A percentile compares a stretch with the other conserved stretches of the same genome.
phyloP scores from a whole-genome alignment of 2,113 vertebrate species.

The Tragelaphus imberbis region DNA sequence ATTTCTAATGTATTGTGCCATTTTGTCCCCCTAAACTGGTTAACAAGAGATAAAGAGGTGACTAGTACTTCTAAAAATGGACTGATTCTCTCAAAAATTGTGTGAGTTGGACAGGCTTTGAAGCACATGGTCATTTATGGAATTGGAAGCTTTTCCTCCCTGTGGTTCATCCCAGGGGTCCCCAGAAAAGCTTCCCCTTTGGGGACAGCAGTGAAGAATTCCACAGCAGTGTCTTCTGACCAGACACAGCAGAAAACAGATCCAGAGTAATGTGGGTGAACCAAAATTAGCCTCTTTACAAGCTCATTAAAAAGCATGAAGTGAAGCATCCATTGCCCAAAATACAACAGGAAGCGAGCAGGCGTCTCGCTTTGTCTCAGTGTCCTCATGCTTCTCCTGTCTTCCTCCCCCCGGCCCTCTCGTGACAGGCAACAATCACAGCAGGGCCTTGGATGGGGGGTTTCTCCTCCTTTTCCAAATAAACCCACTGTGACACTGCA shows the following conservation, averaged over 20 bases:
- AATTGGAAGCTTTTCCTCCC: constrained; percentile 32
- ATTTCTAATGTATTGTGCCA: background rate
- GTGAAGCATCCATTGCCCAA: constrained; percentile 19
- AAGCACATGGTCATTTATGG: constrained; percentile 50
- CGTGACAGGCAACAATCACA: background rate
- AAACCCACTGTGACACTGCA: background rate
- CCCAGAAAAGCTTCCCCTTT: background rate
- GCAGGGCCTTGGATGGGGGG: background rate
- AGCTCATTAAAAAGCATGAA: constrained; percentile 43
- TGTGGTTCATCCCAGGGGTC: background rate
- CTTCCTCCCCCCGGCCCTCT: background rate
- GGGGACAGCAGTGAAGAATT: constrained; percentile 64
- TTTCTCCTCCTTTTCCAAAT: background rate
- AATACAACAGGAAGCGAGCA: constrained; percentile 19
- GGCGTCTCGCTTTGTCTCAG: background rate
- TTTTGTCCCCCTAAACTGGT: background rate
- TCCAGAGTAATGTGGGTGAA: constrained; percentile 34
- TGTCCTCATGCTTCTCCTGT: background rate
- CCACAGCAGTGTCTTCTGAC: constrained; percentile 49
- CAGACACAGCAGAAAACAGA: constrained; percentile 47
- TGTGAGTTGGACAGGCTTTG: constrained; percentile 13
- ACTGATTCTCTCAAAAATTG: constrained; percentile 19
- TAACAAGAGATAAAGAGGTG: constrained; percentile 27
- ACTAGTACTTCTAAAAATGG: constrained; percentile 33
- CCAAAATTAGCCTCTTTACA: constrained; percentile 65